phyloP scores from a whole-genome alignment of 92 coral and sea anemone species.

The Zoanthus sociatus region DNA sequence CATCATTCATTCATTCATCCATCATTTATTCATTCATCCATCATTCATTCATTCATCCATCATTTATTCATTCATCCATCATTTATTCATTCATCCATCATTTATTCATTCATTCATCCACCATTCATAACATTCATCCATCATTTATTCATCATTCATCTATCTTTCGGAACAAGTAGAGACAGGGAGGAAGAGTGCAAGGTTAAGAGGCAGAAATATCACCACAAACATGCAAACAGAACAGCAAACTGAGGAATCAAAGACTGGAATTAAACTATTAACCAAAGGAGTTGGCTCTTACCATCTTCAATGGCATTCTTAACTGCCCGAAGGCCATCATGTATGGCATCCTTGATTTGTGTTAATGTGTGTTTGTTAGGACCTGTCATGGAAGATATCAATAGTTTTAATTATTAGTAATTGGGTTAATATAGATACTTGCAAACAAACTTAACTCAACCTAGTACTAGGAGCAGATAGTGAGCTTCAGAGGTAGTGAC shows the following conservation, averaged over 20 bases:
- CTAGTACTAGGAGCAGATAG: not conserved
- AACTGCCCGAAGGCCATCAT: conserved; percentile 98
- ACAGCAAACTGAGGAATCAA: not conserved
- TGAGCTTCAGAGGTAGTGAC: conserved; percentile 50
- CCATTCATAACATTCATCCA: too few species aligned
- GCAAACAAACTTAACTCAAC: not conserved
- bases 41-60: too few species aligned
- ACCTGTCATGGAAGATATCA: conserved; percentile 56
- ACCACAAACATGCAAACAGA: too few species aligned
- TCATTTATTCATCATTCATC: too few species aligned
- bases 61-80: too few species aligned
- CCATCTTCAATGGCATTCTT: conserved; percentile 99
- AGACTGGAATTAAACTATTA: not conserved
- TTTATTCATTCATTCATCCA: too few species aligned
- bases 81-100: too few species aligned
- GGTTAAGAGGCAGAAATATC: too few species aligned
- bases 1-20: too few species aligned
- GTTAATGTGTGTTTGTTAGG: conserved; percentile 97
- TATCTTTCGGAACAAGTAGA: too few species aligned
- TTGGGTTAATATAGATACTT: not conserved
- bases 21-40: too few species aligned
- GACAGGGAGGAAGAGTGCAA: too few species aligned
- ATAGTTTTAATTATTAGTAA: not conserved
- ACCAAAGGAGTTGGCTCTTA: conserved; percentile 1
- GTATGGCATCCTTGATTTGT: conserved; percentile 97